Evolutionary conservation across 1,140 invertebrate genomes (phyloP), one percentile per base, ranked within the genome.

Genomic region (Listronotus oregonensis): DNA sequence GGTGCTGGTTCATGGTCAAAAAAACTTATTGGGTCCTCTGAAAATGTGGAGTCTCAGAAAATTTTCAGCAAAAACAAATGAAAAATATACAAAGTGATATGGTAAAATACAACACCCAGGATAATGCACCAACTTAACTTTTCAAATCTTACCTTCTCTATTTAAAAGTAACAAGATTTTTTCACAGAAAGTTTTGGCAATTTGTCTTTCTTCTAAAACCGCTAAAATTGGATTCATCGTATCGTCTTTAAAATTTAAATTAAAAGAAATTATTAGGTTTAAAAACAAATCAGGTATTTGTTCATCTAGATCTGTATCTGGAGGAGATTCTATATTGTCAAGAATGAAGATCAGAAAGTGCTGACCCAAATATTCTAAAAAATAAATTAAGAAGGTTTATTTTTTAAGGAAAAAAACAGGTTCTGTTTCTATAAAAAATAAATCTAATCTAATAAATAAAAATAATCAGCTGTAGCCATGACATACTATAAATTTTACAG

Each of bases 161-260:
- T 96, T 96, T 3, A 96, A 83, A 47, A 95, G 81, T 10, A 94
- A 80, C 52, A 96, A 82, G 17, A 95, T 84, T 81, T 95, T 96
- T 77, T 96, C 93, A 11, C 92, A 95, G 67, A 97, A 94, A 9
- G 85, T 87, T 79, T 95, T 95, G 3, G 91, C 91, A 43, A 87
- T 83, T 46, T 86, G 83, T 66, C 86, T 80, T 37, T 88, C 83
- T 65, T 87, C 85, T 54, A 96, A 80, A 0, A 90, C 87, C 68
- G 88, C 85, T 17, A 96, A 79, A 6, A 95, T 84, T 6, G 94
- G 79, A 79, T 95, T 95, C 55, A 90, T 86, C 9, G 82, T 78
- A 14, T 80, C 75, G 52, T 82, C 82, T 1, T 81, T 77, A 73
- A 95, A 94, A 77, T 97, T 94, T 14, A 96, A 82, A 82, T 96